These are phyloP conservation scores for Eidolon dupreanum DNA, from an alignment of 2,797 vertebrate genomes.

Conservation along the genomic window DNA sequence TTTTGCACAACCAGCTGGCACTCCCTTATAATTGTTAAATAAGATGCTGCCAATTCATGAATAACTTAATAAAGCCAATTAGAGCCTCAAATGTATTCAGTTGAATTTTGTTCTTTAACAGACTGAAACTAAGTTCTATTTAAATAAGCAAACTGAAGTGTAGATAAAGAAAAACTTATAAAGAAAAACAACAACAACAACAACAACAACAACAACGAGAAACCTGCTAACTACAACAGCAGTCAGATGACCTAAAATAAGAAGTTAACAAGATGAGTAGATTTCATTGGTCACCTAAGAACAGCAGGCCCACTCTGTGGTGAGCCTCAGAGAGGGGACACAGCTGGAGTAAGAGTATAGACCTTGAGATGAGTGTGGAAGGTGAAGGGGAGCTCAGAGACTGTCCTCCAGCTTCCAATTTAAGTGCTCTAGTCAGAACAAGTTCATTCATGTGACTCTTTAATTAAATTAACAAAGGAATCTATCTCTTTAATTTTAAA, in stretches of 20 bases:
- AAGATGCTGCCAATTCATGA: not conserved
- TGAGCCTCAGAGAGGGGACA: not conserved
- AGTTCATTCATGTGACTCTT: not conserved
- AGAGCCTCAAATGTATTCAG: not conserved
- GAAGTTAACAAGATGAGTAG: not conserved
- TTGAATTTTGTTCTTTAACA: not conserved
- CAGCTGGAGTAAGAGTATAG: too few species aligned
- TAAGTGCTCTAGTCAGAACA: not conserved
- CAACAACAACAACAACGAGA: not conserved
- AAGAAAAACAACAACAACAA: too few species aligned
- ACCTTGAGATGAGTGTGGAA: fast-evolving
- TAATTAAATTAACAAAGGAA: not conserved
- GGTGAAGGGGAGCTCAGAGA: not conserved
- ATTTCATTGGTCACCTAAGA: not conserved
- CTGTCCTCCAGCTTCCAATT: not conserved
- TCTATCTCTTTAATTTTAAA: not conserved
- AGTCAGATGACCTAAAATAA: not conserved
- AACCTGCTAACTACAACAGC: not conserved
- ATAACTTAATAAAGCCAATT: not conserved
- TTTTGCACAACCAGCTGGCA: not conserved
- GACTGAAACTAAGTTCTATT: not conserved
- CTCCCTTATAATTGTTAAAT: not conserved
- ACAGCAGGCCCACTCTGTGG: fast-evolving
- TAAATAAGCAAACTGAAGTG: not conserved
- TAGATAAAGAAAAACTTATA: not conserved